Evolutionary conservation across 2,113 vertebrate genomes (phyloP).

Genomic region (Isichthys henryi): DNA sequence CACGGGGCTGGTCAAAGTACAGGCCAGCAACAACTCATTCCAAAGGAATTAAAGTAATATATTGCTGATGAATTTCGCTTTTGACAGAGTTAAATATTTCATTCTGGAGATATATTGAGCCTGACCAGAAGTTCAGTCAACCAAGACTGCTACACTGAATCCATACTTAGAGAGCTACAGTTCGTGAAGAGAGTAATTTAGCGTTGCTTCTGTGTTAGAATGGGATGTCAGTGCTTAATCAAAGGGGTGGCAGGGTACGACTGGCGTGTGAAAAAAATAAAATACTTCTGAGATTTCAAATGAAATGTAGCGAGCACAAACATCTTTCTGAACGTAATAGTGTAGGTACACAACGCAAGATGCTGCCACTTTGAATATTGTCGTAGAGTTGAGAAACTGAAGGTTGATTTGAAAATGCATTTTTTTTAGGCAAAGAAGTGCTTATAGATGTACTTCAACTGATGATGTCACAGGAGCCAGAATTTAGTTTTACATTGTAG

Average conservation of each 20-base stretch:
- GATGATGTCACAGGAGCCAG: not conserved
- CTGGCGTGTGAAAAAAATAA: not conserved
- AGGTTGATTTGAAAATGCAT: not conserved
- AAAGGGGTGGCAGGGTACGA: not conserved
- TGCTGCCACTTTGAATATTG: not conserved
- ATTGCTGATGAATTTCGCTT: not conserved
- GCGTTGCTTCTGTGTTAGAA: not conserved
- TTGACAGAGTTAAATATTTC: slow-evolving; percentile 18
- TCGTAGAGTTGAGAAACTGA: not conserved
- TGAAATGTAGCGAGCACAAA: not conserved
- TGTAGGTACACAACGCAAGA: not conserved
- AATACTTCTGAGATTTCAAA: not conserved
- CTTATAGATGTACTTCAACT: not conserved
- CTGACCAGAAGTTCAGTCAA: slow-evolving; percentile 14
- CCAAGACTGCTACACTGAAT: slow-evolving; percentile 8
- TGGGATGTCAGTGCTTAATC: slow-evolving; percentile 8
- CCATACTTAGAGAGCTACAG: slow-evolving; percentile 15
- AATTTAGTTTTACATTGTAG: not conserved
- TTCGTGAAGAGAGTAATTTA: slow-evolving; percentile 20
- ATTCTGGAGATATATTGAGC: slow-evolving; percentile 10
- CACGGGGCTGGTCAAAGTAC: not conserved
- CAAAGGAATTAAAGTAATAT: not conserved
- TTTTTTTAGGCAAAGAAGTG: not conserved
- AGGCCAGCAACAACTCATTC: not conserved
- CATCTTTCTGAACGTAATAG: not conserved